Evolutionary conservation across 2,888 invertebrate species (phyloP).

Genomic region (Phyto melanocephala): DNA sequence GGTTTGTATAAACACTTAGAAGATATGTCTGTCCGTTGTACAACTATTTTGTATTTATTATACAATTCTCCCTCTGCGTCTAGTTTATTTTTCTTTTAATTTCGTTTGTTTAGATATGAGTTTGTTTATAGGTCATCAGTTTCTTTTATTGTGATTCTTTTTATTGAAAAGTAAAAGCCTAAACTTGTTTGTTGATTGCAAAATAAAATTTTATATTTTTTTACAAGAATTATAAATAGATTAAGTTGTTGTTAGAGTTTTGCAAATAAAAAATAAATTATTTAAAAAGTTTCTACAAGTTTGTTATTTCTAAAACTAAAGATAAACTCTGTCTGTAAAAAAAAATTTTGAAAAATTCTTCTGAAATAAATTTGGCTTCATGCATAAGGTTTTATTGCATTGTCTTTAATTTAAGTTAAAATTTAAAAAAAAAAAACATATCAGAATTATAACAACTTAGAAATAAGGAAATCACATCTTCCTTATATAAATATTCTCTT

Average conservation of each 20-base stretch:
- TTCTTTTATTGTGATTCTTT: background rate
- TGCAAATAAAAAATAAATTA: background rate
- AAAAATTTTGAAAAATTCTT: too few relatives aligned
- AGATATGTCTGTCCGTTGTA: background rate
- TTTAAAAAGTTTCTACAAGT: too few relatives aligned
- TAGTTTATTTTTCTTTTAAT: background rate
- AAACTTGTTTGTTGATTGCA: background rate
- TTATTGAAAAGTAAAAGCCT: slow-evolving; percentile 35
- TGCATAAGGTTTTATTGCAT: too few relatives aligned
- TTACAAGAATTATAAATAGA: background rate
- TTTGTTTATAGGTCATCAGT: background rate
- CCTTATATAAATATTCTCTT: too few relatives aligned
- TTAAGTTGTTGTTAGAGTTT: background rate
- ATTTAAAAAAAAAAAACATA: too few relatives aligned
- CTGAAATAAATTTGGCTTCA: too few relatives aligned
- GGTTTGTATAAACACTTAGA: too few relatives aligned
- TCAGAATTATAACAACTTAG: too few relatives aligned
- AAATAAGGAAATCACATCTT: too few relatives aligned
- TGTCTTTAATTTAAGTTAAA: too few relatives aligned
- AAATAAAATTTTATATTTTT: background rate
- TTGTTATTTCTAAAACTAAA: too few relatives aligned
- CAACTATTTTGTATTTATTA: background rate
- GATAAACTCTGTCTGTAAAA: too few relatives aligned
- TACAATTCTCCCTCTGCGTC: background rate
- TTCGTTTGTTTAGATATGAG: background rate